phyloP scores from a whole-genome alignment of 2,888 invertebrate genomes.

The Drosophila paramelanica region DNA sequence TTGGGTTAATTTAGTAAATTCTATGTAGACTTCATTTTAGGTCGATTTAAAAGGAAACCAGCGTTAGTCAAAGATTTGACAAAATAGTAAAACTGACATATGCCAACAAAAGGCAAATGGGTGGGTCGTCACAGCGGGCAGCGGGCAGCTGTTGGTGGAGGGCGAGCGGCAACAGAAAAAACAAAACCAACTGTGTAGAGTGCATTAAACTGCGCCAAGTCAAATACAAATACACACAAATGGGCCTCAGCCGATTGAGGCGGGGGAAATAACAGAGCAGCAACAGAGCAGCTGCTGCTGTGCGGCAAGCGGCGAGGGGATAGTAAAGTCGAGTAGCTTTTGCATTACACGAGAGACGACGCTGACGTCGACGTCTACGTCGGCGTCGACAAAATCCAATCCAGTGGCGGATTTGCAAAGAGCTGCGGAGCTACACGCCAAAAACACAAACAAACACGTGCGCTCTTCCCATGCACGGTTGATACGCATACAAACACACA shows the following conservation, averaged over 20 bases:
- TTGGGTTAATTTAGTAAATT: too few species aligned
- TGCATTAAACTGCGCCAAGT: constrained; percentile 72
- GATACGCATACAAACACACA: constrained; percentile 7
- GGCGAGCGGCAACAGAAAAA: constrained; percentile 3
- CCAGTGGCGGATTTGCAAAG: constrained; percentile 63
- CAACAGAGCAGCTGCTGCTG: constrained; percentile 10
- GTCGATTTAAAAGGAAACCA: constrained; percentile 30
- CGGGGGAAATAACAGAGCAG: constrained; percentile 1
- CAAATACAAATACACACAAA: constrained; percentile 47
- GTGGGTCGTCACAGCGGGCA: constrained; percentile 3
- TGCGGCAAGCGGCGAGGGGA: constrained; percentile 2
- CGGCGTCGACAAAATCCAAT: constrained; percentile 58
- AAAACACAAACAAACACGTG: constrained; percentile 46
- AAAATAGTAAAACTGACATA: constrained; percentile 51
- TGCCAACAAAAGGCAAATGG: constrained; percentile 59
- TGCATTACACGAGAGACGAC: constrained; percentile 39
- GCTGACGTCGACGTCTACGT: constrained; percentile 21
- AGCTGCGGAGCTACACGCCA: constrained; percentile 50
- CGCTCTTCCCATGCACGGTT: constrained; percentile 8
- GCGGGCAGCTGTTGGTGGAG: neutral
- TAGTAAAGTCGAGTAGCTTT: constrained; percentile 56
- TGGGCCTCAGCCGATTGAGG: constrained; percentile 2
- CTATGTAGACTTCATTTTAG: too few species aligned
- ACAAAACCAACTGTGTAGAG: constrained; percentile 53
- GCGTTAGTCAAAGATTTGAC: constrained; percentile 26